Evolutionary conservation across 2,888 invertebrate genomes (phyloP).

Genomic region (Callyntrura sp.): DNA sequence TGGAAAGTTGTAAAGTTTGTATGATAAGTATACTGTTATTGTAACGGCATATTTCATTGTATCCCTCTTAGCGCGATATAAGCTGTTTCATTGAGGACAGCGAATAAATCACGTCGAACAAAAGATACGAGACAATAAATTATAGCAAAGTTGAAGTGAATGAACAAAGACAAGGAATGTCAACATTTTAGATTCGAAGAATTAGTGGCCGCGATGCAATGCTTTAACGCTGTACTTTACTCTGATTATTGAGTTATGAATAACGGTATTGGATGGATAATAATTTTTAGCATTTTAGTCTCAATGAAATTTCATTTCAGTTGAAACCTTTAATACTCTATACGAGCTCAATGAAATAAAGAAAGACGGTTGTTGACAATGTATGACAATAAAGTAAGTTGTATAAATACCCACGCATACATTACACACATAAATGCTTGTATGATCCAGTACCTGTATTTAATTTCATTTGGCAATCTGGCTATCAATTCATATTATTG

Average conservation of each 20-base stretch:
- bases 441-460: too few species aligned
- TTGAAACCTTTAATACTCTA: neutral
- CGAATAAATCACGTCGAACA: constrained; percentile 80
- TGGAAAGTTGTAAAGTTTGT: neutral
- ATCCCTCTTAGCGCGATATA: constrained; percentile 63
- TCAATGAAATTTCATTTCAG: constrained; percentile 41
- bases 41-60: constrained; percentile 66
- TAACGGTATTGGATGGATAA: neutral
- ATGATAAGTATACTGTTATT: constrained; percentile 54
- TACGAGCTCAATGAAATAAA: too few species aligned
- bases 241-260: neutral
- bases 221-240: neutral
- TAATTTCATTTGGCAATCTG: too few species aligned
- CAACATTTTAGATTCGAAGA: constrained; percentile 66
- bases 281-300: constrained; percentile 1
- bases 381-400: too few species aligned
- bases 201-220: constrained; percentile 49
- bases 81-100: constrained; percentile 75
- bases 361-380: too few species aligned
- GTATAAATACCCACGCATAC: too few species aligned
- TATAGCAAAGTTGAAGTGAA: constrained; percentile 78
- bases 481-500: too few species aligned
- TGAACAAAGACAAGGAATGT: constrained; percentile 80
- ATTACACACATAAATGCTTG: too few species aligned
- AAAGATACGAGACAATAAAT: constrained; percentile 80